Evolutionary conservation across 2,888 invertebrate genomes (phyloP), one percentile per base, ranked within the genome.

Genomic region (Bibio marci): DNA sequence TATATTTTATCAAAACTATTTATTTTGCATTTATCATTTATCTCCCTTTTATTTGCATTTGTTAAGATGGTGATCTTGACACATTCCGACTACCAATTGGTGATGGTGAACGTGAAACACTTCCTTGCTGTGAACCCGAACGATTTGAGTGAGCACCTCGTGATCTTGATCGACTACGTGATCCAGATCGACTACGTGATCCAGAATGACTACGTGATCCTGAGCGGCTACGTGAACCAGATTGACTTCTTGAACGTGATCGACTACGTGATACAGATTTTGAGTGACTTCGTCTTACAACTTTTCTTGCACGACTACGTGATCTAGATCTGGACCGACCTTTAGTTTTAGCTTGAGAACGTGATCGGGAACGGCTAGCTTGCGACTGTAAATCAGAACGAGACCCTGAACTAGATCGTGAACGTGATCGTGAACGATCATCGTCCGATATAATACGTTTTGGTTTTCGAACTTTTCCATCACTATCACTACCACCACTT

Each of bases 381-480:
- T 38, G 13, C 2, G 60, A 60, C 13, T 63, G 62, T 37, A 58
- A 57, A 37, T 51, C 38, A 17, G 58, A 57, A 32, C 54, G 50
- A 49, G 66, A 53, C 49, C 51, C 56, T 32, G 56, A 54, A 12
- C 46, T 42, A 2, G 53, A 55, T 5, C 50, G 48, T 13, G 45
- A 45, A 26, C 37, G 35, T 25, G 45, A 47, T n/a, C 45, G 31
- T 2, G 45, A 45, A 13, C 15, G 65, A 38, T 73, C 76, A 0
- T 74, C 76, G 39, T 71, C 73, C 0, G 75, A 77, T 45, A 64
- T 64, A 45, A 76, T 76, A 52, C 70, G 64, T 46, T 71, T 66
- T 35, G 51, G 49, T 1, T 64, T 64, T 28, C 66, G 63, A 15
- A 59, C 63, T 12, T 65, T 63, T 2, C 66, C 65, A 25, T 65